A percentile compares a stretch with the other conserved stretches of the same genome.
phyloP scores from a whole-genome alignment of 2,888 invertebrate species.

The Hemaris fuciformis region DNA sequence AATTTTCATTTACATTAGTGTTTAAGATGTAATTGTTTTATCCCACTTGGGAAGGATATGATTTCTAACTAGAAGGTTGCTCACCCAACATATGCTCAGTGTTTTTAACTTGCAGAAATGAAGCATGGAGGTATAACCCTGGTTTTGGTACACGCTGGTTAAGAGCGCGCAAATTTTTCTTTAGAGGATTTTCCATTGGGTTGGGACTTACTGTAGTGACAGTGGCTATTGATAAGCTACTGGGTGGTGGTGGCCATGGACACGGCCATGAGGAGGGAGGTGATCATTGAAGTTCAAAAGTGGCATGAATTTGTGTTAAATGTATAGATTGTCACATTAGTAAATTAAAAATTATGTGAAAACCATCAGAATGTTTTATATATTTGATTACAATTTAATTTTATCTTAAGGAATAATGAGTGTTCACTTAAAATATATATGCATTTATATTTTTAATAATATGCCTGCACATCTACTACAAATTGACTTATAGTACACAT shows the following conservation, averaged over 20 bases:
- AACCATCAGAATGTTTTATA: background rate
- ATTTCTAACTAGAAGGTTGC: too few relatives aligned
- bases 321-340: background rate
- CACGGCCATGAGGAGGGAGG: constrained; percentile 61
- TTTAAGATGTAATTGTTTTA: too few relatives aligned
- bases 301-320: background rate
- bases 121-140: constrained; percentile 89
- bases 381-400: background rate
- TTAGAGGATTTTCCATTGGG: constrained; percentile 86
- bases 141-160: constrained; percentile 79
- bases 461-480: background rate
- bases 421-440: background rate
- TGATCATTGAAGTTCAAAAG: background rate
- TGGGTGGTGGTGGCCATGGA: constrained; percentile 55
- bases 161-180: constrained; percentile 71
- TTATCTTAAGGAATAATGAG: background rate
- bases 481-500: too few relatives aligned
- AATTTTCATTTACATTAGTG: too few relatives aligned
- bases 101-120: constrained; percentile 82
- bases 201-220: constrained; percentile 66
- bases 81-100: too few relatives aligned
- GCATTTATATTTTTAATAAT: background rate
- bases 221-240: constrained; percentile 40
- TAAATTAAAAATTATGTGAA: background rate
- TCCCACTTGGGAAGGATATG: too few relatives aligned